phyloP scores from a whole-genome alignment of 2,113 vertebrate genomes.

The Dascyllus trimaculatus region DNA sequence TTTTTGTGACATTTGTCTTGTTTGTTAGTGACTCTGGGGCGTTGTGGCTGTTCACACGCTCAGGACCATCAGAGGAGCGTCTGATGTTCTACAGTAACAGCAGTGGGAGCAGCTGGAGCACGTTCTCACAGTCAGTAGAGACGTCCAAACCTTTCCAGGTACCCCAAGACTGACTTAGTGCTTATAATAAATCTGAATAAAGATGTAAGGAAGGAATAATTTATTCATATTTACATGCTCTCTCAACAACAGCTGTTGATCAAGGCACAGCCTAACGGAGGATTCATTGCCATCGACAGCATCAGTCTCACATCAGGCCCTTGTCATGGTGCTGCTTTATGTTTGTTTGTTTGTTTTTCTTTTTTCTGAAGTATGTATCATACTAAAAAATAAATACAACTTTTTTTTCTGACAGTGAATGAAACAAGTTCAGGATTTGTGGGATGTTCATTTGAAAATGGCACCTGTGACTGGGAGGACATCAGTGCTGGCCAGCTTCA shows the following conservation, averaged over 20 bases:
- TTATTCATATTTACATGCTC: slow-evolving; percentile 1
- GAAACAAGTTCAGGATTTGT: slow-evolving; percentile 70
- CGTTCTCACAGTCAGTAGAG: slow-evolving; percentile 62
- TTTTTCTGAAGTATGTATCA: not conserved
- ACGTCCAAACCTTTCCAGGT: slow-evolving; percentile 76
- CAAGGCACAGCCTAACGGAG: slow-evolving; percentile 68
- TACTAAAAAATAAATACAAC: not conserved
- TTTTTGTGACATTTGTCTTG: slow-evolving; percentile 8
- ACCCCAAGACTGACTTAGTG: not conserved
- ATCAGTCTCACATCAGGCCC: slow-evolving; percentile 74
- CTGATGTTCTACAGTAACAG: slow-evolving; percentile 64
- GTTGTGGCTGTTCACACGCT: slow-evolving; percentile 63
- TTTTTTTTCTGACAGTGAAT: slow-evolving; percentile 45
- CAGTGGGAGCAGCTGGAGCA: slow-evolving; percentile 69
- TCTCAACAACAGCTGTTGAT: slow-evolving; percentile 75
- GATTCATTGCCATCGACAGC: slow-evolving; percentile 83
- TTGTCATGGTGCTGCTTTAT: slow-evolving; percentile 73
- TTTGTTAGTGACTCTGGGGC: slow-evolving; percentile 68
- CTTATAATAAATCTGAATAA: not conserved
- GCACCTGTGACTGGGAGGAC: slow-evolving; percentile 81
- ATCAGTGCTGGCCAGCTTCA: slow-evolving; percentile 74
- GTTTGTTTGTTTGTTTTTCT: not conserved
- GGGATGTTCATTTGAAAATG: slow-evolving; percentile 81
- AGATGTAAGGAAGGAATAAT: not conserved
- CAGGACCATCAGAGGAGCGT: slow-evolving; percentile 33